Percentiles rank a stretch among this genome's conserved stretches.
Evolutionary conservation across 30 jellyfish, hydroid and myxozoan species (phyloP).

Genomic region (Chironex yamaguchii): DNA sequence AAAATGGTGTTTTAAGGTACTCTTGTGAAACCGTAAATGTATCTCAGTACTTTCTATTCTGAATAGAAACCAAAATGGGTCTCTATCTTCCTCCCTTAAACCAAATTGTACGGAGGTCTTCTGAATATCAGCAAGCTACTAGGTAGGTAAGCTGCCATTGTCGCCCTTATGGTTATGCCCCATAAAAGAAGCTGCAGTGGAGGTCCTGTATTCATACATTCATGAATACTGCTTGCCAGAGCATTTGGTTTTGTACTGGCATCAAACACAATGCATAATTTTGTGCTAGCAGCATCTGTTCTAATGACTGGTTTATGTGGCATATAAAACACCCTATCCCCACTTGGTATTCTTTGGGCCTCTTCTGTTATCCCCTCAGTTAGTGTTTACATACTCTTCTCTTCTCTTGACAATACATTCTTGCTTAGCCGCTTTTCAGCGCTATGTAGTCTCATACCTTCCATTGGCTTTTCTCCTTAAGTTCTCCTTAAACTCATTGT

Average conservation of each 20-base stretch:
- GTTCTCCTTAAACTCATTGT: constrained; percentile 40
- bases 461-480: constrained; percentile 40
- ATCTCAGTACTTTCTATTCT: no score
- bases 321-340: no score
- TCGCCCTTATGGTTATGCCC: constrained; percentile 64
- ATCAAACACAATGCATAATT: constrained; percentile 39
- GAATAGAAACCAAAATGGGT: constrained; percentile 48
- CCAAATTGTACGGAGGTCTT: constrained; percentile 48
- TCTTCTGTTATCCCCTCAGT: constrained; percentile 48
- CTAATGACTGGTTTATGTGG: no score
- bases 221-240: constrained; percentile 20
- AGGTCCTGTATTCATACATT: constrained; percentile 41
- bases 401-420: constrained; percentile 19
- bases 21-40: constrained; percentile 71
- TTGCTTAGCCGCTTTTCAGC: constrained; percentile 44
- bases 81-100: constrained; percentile 40
- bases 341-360: constrained; percentile 33
- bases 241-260: constrained; percentile 42
- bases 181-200: constrained; percentile 50
- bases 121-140: constrained; percentile 35
- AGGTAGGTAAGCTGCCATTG: constrained; percentile 40
- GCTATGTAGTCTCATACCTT: constrained; percentile 53
- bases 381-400: constrained; percentile 35
- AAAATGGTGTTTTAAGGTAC: constrained; percentile 49
- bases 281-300: no score